Evolutionary conservation across 2,113 vertebrate genomes (phyloP).

Genomic region (Andinoacara biseriatus): DNA sequence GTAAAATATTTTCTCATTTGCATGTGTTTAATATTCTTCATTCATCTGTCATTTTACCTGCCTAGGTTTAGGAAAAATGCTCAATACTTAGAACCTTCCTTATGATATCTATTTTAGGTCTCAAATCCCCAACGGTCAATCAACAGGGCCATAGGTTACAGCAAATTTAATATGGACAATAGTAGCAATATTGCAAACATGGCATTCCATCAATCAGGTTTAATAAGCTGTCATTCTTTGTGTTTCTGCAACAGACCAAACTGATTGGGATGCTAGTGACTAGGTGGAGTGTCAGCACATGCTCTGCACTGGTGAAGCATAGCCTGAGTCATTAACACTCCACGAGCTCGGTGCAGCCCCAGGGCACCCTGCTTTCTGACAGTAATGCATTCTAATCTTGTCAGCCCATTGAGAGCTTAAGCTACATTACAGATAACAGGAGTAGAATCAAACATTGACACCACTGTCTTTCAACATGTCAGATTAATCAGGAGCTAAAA

Average conservation of each 20-base stretch:
- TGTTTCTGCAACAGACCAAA: slow-evolving; percentile 24
- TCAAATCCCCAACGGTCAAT: slow-evolving; percentile 12
- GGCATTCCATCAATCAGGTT: slow-evolving; percentile 40
- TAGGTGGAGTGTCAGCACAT: slow-evolving; percentile 64
- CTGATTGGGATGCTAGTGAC: slow-evolving; percentile 70
- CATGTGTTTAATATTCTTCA: not conserved
- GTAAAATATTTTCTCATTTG: not conserved
- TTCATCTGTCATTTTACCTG: not conserved
- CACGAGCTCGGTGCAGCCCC: slow-evolving; percentile 67
- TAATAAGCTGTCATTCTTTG: slow-evolving; percentile 43
- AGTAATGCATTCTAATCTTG: slow-evolving; percentile 81
- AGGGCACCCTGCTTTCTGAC: slow-evolving; percentile 72
- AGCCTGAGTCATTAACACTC: slow-evolving; percentile 78
- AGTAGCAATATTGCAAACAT: slow-evolving; percentile 33
- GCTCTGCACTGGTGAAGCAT: slow-evolving; percentile 51
- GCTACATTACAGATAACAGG: slow-evolving; percentile 80
- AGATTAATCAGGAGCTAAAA: slow-evolving; percentile 69
- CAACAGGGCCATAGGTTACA: not conserved
- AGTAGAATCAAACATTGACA: slow-evolving; percentile 67
- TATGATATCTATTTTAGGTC: slow-evolving; percentile 17
- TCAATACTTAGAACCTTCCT: not conserved
- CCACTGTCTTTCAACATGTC: slow-evolving; percentile 74
- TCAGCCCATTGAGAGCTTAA: slow-evolving; percentile 76
- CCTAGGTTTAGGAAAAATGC: accelerated
- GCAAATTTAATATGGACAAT: slow-evolving; percentile 26